Percentiles rank a stretch among this genome's conserved stretches.
Conservation (phyloP, 2,888 invertebrate genomes). For the Neria commutata region DNA sequence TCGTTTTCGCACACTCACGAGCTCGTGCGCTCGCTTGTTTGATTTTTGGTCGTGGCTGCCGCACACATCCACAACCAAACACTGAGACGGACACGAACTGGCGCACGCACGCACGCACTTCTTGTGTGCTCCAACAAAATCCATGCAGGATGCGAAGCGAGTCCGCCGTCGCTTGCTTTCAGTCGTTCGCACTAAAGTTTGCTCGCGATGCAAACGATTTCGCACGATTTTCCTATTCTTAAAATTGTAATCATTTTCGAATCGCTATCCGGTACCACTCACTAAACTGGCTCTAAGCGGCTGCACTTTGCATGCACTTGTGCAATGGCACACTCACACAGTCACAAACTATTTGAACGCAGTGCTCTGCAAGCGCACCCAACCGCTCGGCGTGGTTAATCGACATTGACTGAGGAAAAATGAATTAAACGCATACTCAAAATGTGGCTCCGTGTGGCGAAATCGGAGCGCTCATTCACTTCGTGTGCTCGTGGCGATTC, state of each 20-base stretch:
- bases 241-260: not conserved
- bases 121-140: not conserved
- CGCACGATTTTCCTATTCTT: not conserved
- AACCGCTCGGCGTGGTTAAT: slow-evolving; percentile 59
- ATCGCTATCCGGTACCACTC: not conserved
- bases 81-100: not conserved
- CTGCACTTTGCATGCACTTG: no score
- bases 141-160: not conserved
- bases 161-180: not conserved
- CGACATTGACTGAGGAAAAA: slow-evolving; percentile 57
- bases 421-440: slow-evolving; percentile 30
- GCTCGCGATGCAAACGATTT: not conserved
- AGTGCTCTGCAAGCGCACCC: slow-evolving; percentile 41
- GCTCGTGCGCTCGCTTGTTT: not conserved
- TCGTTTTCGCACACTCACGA: slow-evolving; percentile 36
- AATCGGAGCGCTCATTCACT: no score
- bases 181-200: not conserved
- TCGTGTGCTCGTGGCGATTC: no score
- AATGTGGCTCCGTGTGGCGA: slow-evolving; percentile 24
- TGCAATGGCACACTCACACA: not conserved
- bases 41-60: not conserved
- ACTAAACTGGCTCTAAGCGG: no score
- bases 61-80: not conserved
- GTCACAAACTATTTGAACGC: not conserved
- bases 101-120: not conserved